Conservation (phyloP, 1,140 invertebrate species). For the Heliconius hermathena region DNA sequence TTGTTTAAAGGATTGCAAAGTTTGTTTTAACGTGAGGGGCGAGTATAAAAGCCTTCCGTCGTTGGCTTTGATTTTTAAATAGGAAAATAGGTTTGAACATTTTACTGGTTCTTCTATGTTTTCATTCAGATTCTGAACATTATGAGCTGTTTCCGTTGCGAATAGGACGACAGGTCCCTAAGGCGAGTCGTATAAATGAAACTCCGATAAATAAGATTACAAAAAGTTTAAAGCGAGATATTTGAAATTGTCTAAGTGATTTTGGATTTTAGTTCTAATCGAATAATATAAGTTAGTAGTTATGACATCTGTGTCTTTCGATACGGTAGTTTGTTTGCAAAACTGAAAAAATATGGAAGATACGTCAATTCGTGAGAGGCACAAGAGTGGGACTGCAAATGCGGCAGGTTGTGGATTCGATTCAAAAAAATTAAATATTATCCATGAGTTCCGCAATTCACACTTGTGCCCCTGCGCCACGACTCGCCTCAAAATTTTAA, state of each 20-base stretch:
- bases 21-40: background rate
- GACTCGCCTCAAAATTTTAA: no score
- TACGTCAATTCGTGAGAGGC: no score
- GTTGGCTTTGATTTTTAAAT: conserved; percentile 1
- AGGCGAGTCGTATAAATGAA: background rate
- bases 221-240: background rate
- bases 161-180: background rate
- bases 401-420: no score
- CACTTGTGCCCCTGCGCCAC: no score
- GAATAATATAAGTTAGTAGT: no score
- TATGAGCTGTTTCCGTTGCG: background rate
- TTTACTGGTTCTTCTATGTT: background rate
- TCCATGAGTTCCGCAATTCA: no score
- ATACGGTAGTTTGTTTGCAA: no score
- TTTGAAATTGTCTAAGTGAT: background rate
- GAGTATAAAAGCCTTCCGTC: background rate
- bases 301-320: no score
- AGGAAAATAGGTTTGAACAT: background rate
- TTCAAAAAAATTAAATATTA: no score
- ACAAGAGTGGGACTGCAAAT: no score
- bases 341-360: no score
- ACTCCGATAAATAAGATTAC: background rate
- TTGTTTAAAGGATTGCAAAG: conserved; percentile 9
- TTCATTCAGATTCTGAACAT: background rate
- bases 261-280: no score